Conservation (phyloP, 1,140 invertebrate genomes). For the Drosophila virilis region DNA sequence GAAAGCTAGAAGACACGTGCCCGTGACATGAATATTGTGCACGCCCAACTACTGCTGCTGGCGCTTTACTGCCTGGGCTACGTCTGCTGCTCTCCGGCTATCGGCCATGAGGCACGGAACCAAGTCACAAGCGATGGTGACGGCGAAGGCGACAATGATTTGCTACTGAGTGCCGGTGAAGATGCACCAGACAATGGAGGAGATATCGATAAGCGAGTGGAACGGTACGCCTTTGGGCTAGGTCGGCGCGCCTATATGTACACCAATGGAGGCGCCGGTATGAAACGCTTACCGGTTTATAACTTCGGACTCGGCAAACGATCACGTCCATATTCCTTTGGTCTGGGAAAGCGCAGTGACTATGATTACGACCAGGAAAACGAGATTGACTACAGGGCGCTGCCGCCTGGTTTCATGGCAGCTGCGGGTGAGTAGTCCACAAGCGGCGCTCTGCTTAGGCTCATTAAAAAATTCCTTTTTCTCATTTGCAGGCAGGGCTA, state of each 20-base stretch:
- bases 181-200: slow-evolving; percentile 44
- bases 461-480: neutral
- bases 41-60: slow-evolving; percentile 62
- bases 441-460: neutral
- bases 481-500: slow-evolving; percentile 42
- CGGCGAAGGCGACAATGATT: slow-evolving; percentile 36
- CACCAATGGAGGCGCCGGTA: slow-evolving; percentile 70
- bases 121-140: slow-evolving; percentile 32
- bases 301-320: slow-evolving; percentile 83
- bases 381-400: slow-evolving; percentile 57
- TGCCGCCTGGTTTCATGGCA: slow-evolving; percentile 52
- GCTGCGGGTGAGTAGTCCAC: slow-evolving; percentile 17
- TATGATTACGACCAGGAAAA: slow-evolving; percentile 71
- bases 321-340: slow-evolving; percentile 80
- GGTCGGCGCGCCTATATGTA: slow-evolving; percentile 80
- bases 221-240: slow-evolving; percentile 78
- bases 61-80: slow-evolving; percentile 69
- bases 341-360: slow-evolving; percentile 79
- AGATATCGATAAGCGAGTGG: slow-evolving; percentile 73
- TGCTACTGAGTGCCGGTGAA: slow-evolving; percentile 31
- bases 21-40: slow-evolving; percentile 59
- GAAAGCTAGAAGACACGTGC: slow-evolving; percentile 23
- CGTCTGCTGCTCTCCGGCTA: slow-evolving; percentile 60
- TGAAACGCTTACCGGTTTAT: slow-evolving; percentile 81
- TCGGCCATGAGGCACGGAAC: slow-evolving; percentile 50